Evolutionary conservation across 2,888 invertebrate genomes (phyloP).

Genomic region (Thecocarcelia acutangulata): DNA sequence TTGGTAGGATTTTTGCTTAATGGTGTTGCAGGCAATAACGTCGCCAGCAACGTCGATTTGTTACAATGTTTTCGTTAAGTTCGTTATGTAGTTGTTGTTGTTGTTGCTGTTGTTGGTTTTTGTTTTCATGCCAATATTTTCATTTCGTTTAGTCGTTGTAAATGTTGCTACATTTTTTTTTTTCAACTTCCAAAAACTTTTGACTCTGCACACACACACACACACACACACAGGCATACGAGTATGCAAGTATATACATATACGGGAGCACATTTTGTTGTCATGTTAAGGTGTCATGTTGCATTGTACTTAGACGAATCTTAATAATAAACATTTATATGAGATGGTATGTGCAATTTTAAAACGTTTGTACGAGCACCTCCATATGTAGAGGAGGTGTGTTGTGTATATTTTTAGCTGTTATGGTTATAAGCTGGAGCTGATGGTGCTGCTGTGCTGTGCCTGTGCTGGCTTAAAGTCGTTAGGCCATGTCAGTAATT

Average conservation of each 20-base stretch:
- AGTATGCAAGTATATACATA: neutral
- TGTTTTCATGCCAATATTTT: slow-evolving; percentile 55
- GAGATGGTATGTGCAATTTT: slow-evolving; percentile 34
- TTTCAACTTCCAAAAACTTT: slow-evolving; percentile 41
- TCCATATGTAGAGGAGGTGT: slow-evolving; percentile 4
- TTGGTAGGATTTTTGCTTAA: neutral
- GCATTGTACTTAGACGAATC: slow-evolving; percentile 68
- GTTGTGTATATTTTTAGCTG: slow-evolving; percentile 27
- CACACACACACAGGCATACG: neutral
- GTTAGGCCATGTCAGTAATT: slow-evolving; percentile 68
- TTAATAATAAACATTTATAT: slow-evolving; percentile 68
- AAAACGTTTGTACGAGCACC: slow-evolving; percentile 12
- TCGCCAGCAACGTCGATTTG: slow-evolving; percentile 56
- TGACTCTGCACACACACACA: slow-evolving; percentile 31
- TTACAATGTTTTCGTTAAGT: slow-evolving; percentile 48
- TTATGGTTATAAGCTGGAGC: slow-evolving; percentile 26
- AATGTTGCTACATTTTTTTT: slow-evolving; percentile 35
- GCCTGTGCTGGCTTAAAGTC: slow-evolving; percentile 49
- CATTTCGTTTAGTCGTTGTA: slow-evolving; percentile 35
- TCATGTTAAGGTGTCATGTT: slow-evolving; percentile 71
- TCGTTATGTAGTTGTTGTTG: slow-evolving; percentile 18
- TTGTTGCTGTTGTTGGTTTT: slow-evolving; percentile 17
- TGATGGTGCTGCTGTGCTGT: neutral
- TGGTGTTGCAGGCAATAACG: slow-evolving; percentile 42
- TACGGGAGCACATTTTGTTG: slow-evolving; percentile 71